Evolutionary conservation across 64 coral and sea anemone genomes (phyloP).

Genomic region (Porites lutea): DNA sequence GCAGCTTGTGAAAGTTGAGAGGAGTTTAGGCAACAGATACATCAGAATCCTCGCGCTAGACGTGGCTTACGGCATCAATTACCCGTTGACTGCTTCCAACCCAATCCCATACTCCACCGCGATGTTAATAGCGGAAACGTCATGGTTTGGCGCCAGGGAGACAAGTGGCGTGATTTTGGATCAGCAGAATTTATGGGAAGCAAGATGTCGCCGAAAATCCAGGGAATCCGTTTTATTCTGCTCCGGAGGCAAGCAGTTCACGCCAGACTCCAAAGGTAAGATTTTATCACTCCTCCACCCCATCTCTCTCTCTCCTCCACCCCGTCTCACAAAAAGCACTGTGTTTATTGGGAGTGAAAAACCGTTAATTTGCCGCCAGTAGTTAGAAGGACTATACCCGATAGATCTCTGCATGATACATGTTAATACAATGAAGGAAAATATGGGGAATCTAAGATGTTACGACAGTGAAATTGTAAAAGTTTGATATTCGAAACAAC

Average conservation of each 20-base stretch:
- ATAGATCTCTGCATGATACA: too few species aligned
- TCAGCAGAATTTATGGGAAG: slow-evolving; percentile 86
- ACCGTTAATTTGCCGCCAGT: too few species aligned
- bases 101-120: slow-evolving; percentile 80
- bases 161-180: slow-evolving; percentile 93
- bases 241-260: slow-evolving; percentile 71
- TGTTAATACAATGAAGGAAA: too few species aligned
- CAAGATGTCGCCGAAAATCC: slow-evolving; percentile 87
- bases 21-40: slow-evolving; percentile 55
- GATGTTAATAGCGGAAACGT: slow-evolving; percentile 85
- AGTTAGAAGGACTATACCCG: too few species aligned
- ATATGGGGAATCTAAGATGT: too few species aligned
- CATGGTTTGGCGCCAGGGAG: slow-evolving; percentile 88
- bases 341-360: too few species aligned
- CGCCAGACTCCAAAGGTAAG: slow-evolving; percentile 75
- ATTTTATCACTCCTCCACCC: neutral
- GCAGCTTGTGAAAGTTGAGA: slow-evolving; percentile 59
- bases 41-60: slow-evolving; percentile 72
- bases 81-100: slow-evolving; percentile 86
- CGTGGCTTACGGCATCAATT: slow-evolving; percentile 73
- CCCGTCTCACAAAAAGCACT: too few species aligned
- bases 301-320: too few species aligned
- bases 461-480: too few species aligned
- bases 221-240: slow-evolving; percentile 89
- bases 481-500: too few species aligned